Conservation (phyloP, 2,888 invertebrate species). For the Melanargia galathea region DNA sequence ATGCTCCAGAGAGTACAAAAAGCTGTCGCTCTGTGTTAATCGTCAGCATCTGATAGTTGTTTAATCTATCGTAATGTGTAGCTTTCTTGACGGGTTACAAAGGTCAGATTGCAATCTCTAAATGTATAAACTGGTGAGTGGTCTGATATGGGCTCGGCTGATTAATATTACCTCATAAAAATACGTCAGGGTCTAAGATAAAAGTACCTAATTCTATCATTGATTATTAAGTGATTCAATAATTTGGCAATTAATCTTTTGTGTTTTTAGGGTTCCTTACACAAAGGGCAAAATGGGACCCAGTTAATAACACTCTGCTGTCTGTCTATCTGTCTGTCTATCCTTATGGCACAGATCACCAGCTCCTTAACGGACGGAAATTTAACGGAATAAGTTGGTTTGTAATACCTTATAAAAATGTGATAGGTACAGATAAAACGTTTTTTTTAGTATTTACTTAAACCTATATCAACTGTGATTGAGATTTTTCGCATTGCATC, state of each 20-base stretch:
- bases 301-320: no score
- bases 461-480: no score
- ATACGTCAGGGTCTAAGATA: not conserved
- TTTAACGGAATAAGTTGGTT: no score
- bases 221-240: not conserved
- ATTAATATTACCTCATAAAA: not conserved
- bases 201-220: not conserved
- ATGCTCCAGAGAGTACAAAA: not conserved
- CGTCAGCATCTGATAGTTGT: conserved; percentile 26
- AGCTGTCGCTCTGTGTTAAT: conserved; percentile 25
- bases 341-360: no score
- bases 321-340: no score
- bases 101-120: conserved; percentile 31
- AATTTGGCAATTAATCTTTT: conserved; percentile 4
- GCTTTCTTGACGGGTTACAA: conserved; percentile 29
- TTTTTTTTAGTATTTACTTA: not conserved
- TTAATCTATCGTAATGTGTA: conserved; percentile 33
- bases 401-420: no score
- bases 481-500: not conserved
- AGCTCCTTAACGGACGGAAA: no score
- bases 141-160: conserved; percentile 8
- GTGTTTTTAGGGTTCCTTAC: not conserved
- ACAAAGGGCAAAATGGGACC: no score
- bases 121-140: conserved; percentile 16
- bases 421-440: no score